Percentiles rank a stretch among this genome's conserved stretches.
Conservation (phyloP, 2,888 invertebrate genomes). For the Eutolmus rufibarbis region DNA sequence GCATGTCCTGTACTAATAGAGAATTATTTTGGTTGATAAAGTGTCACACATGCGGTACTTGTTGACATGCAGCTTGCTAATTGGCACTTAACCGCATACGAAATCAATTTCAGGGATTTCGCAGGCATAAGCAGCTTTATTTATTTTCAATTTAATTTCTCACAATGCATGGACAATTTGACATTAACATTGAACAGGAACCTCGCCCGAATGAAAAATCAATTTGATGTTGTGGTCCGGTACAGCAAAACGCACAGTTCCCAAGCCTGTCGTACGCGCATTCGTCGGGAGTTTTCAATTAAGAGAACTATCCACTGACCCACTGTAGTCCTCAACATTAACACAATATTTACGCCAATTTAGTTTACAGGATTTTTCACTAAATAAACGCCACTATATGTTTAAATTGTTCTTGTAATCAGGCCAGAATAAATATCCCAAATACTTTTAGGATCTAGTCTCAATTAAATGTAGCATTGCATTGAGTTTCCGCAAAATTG, state of each 20-base stretch:
- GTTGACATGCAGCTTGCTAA: constrained; percentile 44
- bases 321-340: not conserved
- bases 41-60: constrained; percentile 42
- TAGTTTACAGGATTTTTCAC: not conserved
- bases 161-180: not conserved
- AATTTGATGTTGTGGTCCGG: not conserved
- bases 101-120: constrained; percentile 43
- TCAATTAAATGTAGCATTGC: not conserved
- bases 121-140: constrained; percentile 41
- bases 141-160: constrained; percentile 46
- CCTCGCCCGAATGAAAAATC: not conserved
- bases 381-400: not conserved
- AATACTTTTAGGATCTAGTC: not conserved
- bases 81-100: constrained; percentile 43
- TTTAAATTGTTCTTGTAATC: not conserved
- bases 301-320: not conserved
- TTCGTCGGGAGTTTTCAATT: not conserved
- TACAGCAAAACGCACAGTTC: not conserved
- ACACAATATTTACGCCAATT: not conserved
- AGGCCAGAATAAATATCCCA: not conserved
- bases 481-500: not conserved
- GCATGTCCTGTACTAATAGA: not conserved
- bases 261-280: not conserved
- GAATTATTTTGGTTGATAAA: constrained; percentile 37
- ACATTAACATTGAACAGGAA: not conserved